These are phyloP conservation scores for Martes martes DNA, from an alignment of 2,113 vertebrate genomes.

Conservation along the genomic window DNA sequence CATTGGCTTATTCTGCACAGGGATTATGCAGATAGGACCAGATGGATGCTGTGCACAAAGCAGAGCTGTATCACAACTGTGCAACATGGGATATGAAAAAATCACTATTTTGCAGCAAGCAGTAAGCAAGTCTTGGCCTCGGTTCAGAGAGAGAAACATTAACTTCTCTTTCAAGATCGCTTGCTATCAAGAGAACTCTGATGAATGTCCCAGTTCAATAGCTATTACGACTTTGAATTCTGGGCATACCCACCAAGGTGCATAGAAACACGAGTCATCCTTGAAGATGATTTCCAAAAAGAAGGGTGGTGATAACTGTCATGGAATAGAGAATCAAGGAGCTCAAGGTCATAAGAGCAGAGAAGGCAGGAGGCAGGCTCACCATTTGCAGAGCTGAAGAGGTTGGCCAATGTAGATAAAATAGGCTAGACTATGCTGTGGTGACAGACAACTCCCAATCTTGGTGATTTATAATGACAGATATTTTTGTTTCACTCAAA, in stretches of 20 bases:
- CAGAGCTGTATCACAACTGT: not conserved
- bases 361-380: not conserved
- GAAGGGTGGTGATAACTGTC: not conserved
- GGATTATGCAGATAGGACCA: not conserved
- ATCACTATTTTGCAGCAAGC: not conserved
- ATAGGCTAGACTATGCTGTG: not conserved
- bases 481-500: not conserved
- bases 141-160: not conserved
- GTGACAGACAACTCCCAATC: not conserved
- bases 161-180: not conserved
- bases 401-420: not conserved
- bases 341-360: not conserved
- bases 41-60: not conserved
- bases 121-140: not conserved
- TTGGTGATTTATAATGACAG: not conserved
- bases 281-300: not conserved
- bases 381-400: not conserved
- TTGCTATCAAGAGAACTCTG: not conserved
- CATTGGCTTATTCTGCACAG: not conserved
- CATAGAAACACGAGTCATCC: not conserved
- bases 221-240: not conserved
- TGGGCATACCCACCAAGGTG: not conserved
- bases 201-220: not conserved
- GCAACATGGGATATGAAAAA: not conserved
- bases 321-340: not conserved